phyloP scores from a whole-genome alignment of 2,888 invertebrate species.

The Aricia artaxerxes region DNA sequence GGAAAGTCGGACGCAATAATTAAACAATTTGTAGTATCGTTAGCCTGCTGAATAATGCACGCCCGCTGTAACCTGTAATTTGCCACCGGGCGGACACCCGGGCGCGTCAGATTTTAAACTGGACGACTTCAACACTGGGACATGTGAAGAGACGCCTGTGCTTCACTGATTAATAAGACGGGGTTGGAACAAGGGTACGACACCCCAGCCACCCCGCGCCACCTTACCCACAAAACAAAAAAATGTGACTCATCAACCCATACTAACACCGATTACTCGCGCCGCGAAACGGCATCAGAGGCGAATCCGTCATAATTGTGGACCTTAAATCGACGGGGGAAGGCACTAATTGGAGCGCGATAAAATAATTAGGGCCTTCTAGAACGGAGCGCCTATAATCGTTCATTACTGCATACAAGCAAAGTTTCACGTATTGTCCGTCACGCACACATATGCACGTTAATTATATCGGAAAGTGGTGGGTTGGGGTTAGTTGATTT shows the following conservation, averaged over 20 bases:
- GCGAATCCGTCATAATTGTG: slow-evolving; percentile 57
- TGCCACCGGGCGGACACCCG: slow-evolving; percentile 34
- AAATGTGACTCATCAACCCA: slow-evolving; percentile 82
- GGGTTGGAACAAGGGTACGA: slow-evolving; percentile 78
- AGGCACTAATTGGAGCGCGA: slow-evolving; percentile 53
- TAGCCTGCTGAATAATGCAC: slow-evolving; percentile 13
- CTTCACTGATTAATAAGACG: slow-evolving; percentile 81
- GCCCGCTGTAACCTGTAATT: slow-evolving; percentile 34
- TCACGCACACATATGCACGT: slow-evolving; percentile 74
- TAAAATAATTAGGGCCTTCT: slow-evolving; percentile 56
- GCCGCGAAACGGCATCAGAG: slow-evolving; percentile 49
- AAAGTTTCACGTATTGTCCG: slow-evolving; percentile 68
- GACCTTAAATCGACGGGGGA: slow-evolving; percentile 63
- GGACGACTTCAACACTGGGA: slow-evolving; percentile 61
- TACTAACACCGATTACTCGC: slow-evolving; percentile 47
- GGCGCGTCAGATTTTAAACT: slow-evolving; percentile 59
- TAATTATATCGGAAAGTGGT: slow-evolving; percentile 81
- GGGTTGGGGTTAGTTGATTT: slow-evolving; percentile 79
- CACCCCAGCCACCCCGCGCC: slow-evolving; percentile 69
- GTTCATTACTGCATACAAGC: slow-evolving; percentile 78
- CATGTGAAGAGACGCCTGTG: slow-evolving; percentile 78
- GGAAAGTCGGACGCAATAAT: slow-evolving; percentile 1
- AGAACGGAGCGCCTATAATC: slow-evolving; percentile 74
- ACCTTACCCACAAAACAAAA: slow-evolving; percentile 81
- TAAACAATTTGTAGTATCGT: slow-evolving; percentile 24